Conservation (phyloP, 1,140 invertebrate genomes). For the Holotrichia oblita region DNA sequence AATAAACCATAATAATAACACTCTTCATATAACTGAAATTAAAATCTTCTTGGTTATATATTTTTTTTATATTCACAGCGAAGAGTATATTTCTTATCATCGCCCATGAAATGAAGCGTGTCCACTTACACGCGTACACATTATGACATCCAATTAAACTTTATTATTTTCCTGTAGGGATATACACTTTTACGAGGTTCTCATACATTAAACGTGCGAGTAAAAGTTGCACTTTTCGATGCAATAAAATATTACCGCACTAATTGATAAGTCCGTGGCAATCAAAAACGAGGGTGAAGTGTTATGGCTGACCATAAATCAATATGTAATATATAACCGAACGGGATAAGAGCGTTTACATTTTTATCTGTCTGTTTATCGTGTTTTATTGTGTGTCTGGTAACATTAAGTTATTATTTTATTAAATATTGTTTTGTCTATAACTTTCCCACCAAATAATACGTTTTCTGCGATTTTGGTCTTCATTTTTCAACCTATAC, state of each 20-base stretch:
- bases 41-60: too few relatives aligned
- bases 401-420: constrained; percentile 9
- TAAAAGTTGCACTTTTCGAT: not conserved
- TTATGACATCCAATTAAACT: not conserved
- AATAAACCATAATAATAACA: too few relatives aligned
- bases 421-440: not conserved
- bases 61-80: too few relatives aligned
- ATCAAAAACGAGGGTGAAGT: not conserved
- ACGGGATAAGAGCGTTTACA: not conserved
- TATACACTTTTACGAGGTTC: not conserved
- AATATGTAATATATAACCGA: not conserved
- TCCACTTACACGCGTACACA: not conserved
- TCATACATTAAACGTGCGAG: not conserved
- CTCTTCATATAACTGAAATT: too few relatives aligned
- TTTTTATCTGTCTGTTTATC: too few relatives aligned
- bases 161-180: constrained; percentile 13
- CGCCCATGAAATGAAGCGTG: not conserved
- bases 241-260: not conserved
- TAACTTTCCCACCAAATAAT: too few relatives aligned
- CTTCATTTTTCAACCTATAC: too few relatives aligned
- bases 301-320: constrained; percentile 1
- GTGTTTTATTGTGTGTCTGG: not conserved
- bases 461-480: too few relatives aligned
- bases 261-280: not conserved
- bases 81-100: too few relatives aligned